These are phyloP conservation scores for Alethe diademata DNA, from an alignment of 2,113 vertebrate genomes.

Conservation along the genomic window DNA sequence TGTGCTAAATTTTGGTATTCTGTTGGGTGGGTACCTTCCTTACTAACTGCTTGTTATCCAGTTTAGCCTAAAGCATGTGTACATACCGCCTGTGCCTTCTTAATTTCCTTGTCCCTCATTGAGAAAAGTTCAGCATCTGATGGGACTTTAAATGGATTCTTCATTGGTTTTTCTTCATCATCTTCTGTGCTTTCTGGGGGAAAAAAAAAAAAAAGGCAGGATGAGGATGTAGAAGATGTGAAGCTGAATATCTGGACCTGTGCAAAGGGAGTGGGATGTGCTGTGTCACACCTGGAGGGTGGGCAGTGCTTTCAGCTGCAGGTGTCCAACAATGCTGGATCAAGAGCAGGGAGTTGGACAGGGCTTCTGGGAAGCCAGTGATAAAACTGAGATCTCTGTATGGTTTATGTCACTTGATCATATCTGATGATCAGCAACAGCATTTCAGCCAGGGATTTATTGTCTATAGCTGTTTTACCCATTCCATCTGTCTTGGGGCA, in stretches of 20 bases:
- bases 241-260: background rate
- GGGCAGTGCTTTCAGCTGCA: background rate
- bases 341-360: background rate
- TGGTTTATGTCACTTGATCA: background rate
- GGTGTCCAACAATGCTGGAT: background rate
- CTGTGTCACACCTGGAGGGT: background rate
- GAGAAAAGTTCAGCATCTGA: conserved; percentile 67
- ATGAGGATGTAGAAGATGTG: background rate
- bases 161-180: background rate
- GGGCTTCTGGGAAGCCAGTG: background rate
- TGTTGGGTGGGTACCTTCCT: background rate
- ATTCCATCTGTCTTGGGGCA: background rate
- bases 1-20: background rate
- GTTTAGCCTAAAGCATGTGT: background rate
- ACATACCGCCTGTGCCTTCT: conserved; percentile 62
- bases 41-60: background rate
- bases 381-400: background rate
- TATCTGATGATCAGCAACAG: background rate
- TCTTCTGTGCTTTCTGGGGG: background rate
- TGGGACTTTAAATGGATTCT: conserved; percentile 71
- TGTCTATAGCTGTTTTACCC: background rate
- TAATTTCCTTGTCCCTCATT: conserved; percentile 65
- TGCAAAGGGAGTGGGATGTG: background rate
- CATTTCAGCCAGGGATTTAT: background rate
- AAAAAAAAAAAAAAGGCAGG: background rate